Evolutionary conservation across 2,797 vertebrate species (phyloP), one percentile per base, ranked within the genome.

Genomic region (Phaenicophaeus curvirostris): DNA sequence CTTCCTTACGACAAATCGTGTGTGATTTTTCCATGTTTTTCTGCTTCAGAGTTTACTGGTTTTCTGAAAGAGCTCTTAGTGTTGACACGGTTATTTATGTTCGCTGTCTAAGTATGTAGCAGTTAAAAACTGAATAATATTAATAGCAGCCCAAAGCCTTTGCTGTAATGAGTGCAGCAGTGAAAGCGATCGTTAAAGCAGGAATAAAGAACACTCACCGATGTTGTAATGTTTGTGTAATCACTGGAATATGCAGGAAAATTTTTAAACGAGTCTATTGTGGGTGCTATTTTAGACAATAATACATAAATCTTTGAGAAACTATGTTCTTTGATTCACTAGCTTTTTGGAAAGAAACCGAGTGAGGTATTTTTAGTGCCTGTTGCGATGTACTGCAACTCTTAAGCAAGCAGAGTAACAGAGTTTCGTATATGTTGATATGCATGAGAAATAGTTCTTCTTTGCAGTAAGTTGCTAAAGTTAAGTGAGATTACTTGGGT

Each of bases 41-140:
- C 25, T 48, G 27, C 44, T 54, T 54, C 17, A 57, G 28, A 1
- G 1, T 37, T 63, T 42, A 1, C 15, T 59, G 0, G 9, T 44
- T 71, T 57, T 66, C 55, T 31, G 11, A 75, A 72, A 59, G 13
- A 61, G 2, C 13, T 68, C 5, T n/a, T 66, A 21, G 7, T 4
- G 18, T 58, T 82, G n/a, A 25, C 4, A 5, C 2, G 27, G 4
- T 7, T 75, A 3, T 15, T 35, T 73, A 9, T 6, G 10, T 33
- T 3, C 8, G 8, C 74, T 76, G 14, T 51, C 3, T 74, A 0
- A 24, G 4, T 37, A 50, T 13, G 5, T 42, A 31, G 48, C 2
- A n/a, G 9, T 21, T 91, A 23, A 39, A 65, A 33, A 18, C 41
- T 68, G 58, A 46, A 15, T 75, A 48, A 15, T 59, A 20, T 15